phyloP scores from a whole-genome alignment of 2,797 vertebrate genomes.

The Protonibea diacanthus region DNA sequence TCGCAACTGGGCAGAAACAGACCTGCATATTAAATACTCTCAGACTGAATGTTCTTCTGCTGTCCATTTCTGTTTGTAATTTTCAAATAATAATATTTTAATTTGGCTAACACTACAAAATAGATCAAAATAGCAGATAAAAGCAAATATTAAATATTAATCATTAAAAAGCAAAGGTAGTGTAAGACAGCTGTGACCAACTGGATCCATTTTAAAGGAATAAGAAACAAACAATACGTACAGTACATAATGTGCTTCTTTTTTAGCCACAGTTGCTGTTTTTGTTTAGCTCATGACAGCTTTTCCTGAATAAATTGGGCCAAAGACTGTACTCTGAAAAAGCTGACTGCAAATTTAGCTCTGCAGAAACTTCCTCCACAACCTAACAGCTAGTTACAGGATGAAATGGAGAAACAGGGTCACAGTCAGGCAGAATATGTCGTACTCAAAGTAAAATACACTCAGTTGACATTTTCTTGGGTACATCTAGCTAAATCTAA shows the following conservation, averaged over 20 bases:
- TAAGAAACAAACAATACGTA: conserved; percentile 7
- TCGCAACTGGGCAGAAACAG: no score
- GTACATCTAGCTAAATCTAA: neutral
- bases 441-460: neutral
- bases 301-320: neutral
- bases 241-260: no score
- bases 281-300: neutral
- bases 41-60: no score
- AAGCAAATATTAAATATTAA: neutral
- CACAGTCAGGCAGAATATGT: neutral
- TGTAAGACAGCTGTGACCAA: neutral
- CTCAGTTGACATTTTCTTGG: neutral
- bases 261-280: neutral
- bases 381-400: neutral
- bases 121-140: neutral
- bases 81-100: no score
- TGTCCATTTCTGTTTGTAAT: no score
- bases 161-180: neutral
- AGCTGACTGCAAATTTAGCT: neutral
- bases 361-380: neutral
- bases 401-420: neutral
- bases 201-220: neutral
- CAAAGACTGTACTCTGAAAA: neutral
- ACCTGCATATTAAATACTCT: no score
- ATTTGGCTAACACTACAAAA: no score